Evolutionary conservation across 2,113 vertebrate species (phyloP), one percentile per base, ranked within the genome.

Genomic region (Alectura lathami): DNA sequence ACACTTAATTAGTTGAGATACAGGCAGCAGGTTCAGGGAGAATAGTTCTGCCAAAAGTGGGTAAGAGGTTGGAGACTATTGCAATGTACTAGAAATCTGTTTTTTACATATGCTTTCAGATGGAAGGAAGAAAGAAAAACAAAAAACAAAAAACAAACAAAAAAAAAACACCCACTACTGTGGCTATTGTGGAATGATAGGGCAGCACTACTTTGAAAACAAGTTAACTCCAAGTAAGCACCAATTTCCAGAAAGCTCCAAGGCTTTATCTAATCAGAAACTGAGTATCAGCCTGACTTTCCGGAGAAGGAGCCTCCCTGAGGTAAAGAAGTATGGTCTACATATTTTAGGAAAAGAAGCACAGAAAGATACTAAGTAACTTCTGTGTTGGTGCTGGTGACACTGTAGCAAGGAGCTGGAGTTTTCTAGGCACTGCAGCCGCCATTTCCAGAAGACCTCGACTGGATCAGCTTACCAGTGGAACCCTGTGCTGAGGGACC

Each of bases 331-430:
- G 11, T 62, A 54, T 54, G n/a, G 85, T 29, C 29, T 38, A 7
- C 2, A 1, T 6, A 3, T 13, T 64, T 47, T 32, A 23, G 6
- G 42, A 22, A 51, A 59, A 10, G 38, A 72, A 82, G 1, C 16
- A 34, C 8, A 34, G 20, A 45, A 74, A 54, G 32, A 86, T 75
- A 43, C 8, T 42, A 47, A 89, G 20, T 81, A 53, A 69, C 48
- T 32, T 15, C 0, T 5, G 23, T 30, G 54, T 13, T 53, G 13
- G 1, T 50, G 4, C 8, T 51, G 23, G 14, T 67, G 12, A 30
- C 53, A 10, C 8, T 24, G 7, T 63, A 11, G 15, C 8, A 4
- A 34, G 20, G 21, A 51, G 13, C 21, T 23, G 5, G 9, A n/a
- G n/a, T n/a, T n/a, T n/a, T n/a, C n/a, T n/a, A n/a, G n/a, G n/a